Evolutionary conservation across 1,140 invertebrate genomes (phyloP).

Genomic region (Drosophila mauritiana): DNA sequence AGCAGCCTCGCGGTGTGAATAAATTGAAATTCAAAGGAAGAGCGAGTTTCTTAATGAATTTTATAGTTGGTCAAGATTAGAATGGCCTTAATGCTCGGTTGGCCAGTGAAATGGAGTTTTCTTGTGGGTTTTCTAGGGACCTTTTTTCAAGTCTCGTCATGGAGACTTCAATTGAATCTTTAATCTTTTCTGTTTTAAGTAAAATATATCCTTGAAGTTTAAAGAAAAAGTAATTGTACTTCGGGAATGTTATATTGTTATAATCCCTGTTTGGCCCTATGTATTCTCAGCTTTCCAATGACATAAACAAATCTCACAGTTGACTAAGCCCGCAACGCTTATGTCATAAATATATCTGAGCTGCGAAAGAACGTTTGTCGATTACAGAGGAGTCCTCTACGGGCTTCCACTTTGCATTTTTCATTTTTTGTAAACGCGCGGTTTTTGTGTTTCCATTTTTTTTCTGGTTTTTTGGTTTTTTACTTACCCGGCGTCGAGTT

Average conservation of each 20-base stretch:
- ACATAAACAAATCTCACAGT: slow-evolving; percentile 76
- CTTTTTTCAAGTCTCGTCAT: background rate
- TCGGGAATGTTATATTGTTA: background rate
- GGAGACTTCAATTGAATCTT: background rate
- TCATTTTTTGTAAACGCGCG: slow-evolving; percentile 88
- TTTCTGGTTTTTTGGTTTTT: slow-evolving; percentile 15
- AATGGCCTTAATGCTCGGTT: background rate
- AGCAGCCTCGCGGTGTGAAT: slow-evolving; percentile 65
- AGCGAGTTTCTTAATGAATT: slow-evolving; percentile 77
- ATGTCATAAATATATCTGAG: slow-evolving; percentile 63
- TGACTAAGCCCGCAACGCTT: slow-evolving; percentile 62
- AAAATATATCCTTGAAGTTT: background rate
- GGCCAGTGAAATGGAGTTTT: background rate
- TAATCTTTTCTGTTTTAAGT: background rate
- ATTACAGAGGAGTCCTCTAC: slow-evolving; percentile 40
- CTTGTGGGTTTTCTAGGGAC: background rate
- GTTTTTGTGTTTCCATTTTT: slow-evolving; percentile 33
- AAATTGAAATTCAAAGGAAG: slow-evolving; percentile 66
- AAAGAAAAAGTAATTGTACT: background rate
- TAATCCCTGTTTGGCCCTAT: slow-evolving; percentile 25
- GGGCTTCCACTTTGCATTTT: slow-evolving; percentile 35
- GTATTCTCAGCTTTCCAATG: slow-evolving; percentile 41
- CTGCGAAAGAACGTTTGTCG: slow-evolving; percentile 45
- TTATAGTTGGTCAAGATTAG: slow-evolving; percentile 52
- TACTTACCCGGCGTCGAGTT: slow-evolving; percentile 93